phyloP scores from a whole-genome alignment of 2,113 vertebrate species.

The Cyprinodon variegatus region DNA sequence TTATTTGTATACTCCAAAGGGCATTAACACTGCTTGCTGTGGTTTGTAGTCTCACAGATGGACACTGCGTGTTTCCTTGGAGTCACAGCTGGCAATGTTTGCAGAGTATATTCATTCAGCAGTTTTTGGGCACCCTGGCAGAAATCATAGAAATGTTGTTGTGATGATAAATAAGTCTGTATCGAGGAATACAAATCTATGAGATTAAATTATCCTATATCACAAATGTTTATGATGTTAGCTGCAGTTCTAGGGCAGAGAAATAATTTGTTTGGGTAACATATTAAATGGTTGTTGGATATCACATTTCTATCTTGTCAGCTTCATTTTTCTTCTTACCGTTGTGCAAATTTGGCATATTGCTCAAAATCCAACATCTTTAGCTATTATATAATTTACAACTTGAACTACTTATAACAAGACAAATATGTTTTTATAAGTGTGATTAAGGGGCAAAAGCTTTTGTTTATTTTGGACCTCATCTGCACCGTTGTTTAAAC shows the following conservation, averaged over 20 bases:
- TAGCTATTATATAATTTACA: neutral
- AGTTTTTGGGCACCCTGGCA: constrained; percentile 30
- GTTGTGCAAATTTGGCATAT: neutral
- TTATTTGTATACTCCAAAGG: constrained; percentile 14
- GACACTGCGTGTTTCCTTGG: constrained; percentile 36
- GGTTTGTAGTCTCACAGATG: constrained; percentile 45
- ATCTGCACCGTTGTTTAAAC: neutral
- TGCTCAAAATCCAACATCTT: neutral
- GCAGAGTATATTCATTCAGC: constrained; percentile 34
- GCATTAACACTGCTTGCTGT: constrained; percentile 25
- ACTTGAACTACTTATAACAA: too few relatives aligned
- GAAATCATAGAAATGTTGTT: constrained; percentile 40
- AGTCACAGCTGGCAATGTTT: constrained; percentile 55
- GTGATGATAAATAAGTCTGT: constrained; percentile 31
- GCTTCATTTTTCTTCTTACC: neutral
- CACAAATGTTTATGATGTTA: constrained; percentile 33
- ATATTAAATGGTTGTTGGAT: constrained; percentile 6
- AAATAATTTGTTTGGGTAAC: constrained; percentile 16
- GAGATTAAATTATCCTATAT: constrained; percentile 40
- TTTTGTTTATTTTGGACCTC: too few relatives aligned
- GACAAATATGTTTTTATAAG: too few relatives aligned
- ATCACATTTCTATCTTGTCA: neutral
- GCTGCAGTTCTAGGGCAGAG: constrained; percentile 16
- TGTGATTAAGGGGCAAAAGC: too few relatives aligned
- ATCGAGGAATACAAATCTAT: constrained; percentile 27